phyloP scores from a whole-genome alignment of 2,888 invertebrate genomes.

The Apoda limacodes region DNA sequence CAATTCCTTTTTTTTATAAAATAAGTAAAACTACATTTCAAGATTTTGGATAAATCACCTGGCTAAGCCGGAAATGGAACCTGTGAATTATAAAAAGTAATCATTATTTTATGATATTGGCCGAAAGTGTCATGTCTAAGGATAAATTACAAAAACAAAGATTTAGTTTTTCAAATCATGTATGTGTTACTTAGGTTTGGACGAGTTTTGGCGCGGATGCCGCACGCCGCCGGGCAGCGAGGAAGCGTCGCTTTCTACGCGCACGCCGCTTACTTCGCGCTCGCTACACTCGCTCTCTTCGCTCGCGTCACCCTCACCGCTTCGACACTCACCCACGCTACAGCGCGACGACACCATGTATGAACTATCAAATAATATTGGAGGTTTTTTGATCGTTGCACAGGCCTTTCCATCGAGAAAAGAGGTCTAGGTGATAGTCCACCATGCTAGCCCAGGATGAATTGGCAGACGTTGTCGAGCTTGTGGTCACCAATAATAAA shows the following conservation, averaged over 20 bases:
- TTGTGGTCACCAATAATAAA: no score
- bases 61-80: background rate
- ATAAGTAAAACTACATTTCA: no score
- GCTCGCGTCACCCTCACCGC: slow-evolving; percentile 37
- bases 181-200: slow-evolving; percentile 39
- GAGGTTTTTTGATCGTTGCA: no score
- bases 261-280: slow-evolving; percentile 58
- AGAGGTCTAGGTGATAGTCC: no score
- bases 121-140: no score
- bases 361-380: no score
- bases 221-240: slow-evolving; percentile 64
- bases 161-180: background rate
- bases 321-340: slow-evolving; percentile 45
- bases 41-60: background rate
- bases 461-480: no score
- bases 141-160: no score
- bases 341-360: slow-evolving; percentile 57
- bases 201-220: slow-evolving; percentile 63
- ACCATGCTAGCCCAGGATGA: no score
- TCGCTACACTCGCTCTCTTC: slow-evolving; percentile 61
- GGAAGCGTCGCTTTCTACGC: slow-evolving; percentile 50
- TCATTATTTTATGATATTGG: background rate
- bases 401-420: no score
- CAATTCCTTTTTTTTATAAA: no score
- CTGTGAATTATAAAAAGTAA: background rate